Evolutionary conservation across 2,797 vertebrate species (phyloP), one percentile per base, ranked within the genome.

Genomic region (Chloroceryle amazona): DNA sequence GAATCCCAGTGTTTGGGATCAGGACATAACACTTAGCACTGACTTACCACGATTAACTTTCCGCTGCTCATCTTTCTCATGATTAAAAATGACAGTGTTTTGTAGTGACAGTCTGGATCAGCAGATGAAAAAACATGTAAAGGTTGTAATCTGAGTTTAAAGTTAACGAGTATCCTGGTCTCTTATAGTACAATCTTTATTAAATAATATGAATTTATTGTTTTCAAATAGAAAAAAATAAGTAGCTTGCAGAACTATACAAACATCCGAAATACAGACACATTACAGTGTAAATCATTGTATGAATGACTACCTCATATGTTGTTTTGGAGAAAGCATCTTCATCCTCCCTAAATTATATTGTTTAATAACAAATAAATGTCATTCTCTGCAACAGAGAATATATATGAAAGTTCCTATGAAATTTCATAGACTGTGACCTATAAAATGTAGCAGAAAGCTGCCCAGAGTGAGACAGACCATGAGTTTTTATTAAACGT

Each of bases 371-470:
- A 96, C 75, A 93, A 83, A 81, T 90, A 93, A 85, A 90, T 89
- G 84, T 71, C 87, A 91, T 90, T 61, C 51, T 76, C 60, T 80
- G 61, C 61, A 68, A 74, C 29, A 55, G 74, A 55, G 84, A 83
- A 72, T 81, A 89, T 68, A 78, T 81, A 68, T 78, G 84, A 81
- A 81, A 65, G 84, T 57, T 92, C 49, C 89, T 88, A 78, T 72
- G 86, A 94, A 95, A 96, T 96, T 93, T 92, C 90, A 96, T 75
- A 75, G 84, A 60, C 86, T 13, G 5, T 89, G 90, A 91, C 87
- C 88, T 81, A 83, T 75, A 91, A 94, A 97, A 94, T 15, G 28
- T 19, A 79, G 87, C 41, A 86, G 65, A 85, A 94, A 90, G 61
- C 41, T 92, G 79, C 61, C 60, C 33, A 47, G 75, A 85, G 84